phyloP scores from a whole-genome alignment of 2,797 vertebrate genomes.

The Selene dorsalis region DNA sequence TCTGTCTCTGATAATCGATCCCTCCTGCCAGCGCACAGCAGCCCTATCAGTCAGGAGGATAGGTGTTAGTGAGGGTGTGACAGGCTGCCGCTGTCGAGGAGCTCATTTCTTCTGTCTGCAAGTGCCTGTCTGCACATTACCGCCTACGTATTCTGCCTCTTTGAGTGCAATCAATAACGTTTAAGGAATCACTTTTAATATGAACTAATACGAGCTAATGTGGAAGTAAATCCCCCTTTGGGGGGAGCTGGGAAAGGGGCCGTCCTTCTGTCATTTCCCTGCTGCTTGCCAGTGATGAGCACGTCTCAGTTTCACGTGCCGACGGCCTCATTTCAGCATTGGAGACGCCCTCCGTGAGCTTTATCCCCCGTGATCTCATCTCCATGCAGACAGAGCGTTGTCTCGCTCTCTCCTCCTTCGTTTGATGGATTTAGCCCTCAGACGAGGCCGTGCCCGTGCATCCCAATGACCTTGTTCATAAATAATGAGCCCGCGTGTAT shows the following conservation, averaged over 20 bases:
- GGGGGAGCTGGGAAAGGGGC: constrained; percentile 18
- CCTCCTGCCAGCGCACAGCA: constrained; percentile 64
- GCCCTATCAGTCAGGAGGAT: constrained; percentile 64
- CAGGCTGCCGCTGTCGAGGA: constrained; percentile 49
- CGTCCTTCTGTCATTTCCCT: constrained; percentile 39
- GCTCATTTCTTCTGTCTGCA: constrained; percentile 57
- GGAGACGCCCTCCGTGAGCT: constrained; percentile 51
- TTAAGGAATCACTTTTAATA: constrained; percentile 2
- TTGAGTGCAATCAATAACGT: background rate
- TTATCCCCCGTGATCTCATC: constrained; percentile 71
- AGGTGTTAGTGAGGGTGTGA: constrained; percentile 66
- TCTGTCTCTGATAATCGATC: constrained; percentile 75
- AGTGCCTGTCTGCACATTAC: constrained; percentile 3
- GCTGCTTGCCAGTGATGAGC: constrained; percentile 35
- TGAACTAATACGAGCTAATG: constrained; percentile 12
- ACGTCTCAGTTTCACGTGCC: constrained; percentile 51
- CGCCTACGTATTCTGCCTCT: background rate
- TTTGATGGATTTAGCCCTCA: constrained; percentile 78
- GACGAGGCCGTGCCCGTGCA: constrained; percentile 74
- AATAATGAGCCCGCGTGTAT: constrained; percentile 69
- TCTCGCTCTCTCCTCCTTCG: constrained; percentile 60
- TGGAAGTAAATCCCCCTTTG: constrained; percentile 7
- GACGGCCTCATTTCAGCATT: constrained; percentile 35
- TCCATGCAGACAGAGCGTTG: constrained; percentile 72
- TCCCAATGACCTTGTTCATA: constrained; percentile 81